Percentiles rank a stretch among this genome's conserved stretches.
These are phyloP conservation scores for Blastobasis adustella DNA, from an alignment of 2,888 invertebrate species.

Conservation along the genomic window DNA sequence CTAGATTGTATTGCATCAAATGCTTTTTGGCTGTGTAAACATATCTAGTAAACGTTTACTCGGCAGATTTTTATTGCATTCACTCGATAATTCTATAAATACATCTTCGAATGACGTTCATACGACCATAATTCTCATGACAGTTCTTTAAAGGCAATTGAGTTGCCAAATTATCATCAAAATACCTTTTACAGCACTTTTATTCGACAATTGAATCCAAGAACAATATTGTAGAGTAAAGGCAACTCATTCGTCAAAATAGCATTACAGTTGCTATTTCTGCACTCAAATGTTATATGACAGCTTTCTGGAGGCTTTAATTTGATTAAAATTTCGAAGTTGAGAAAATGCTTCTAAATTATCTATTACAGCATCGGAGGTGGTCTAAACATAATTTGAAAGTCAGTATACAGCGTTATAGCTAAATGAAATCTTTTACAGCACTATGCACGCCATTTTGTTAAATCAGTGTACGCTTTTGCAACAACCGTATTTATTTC, in stretches of 20 bases:
- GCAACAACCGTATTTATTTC: not conserved
- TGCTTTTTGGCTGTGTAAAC: conserved; percentile 1
- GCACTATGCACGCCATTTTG: too few species aligned
- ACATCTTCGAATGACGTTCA: too few species aligned
- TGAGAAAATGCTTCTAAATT: conserved; percentile 3
- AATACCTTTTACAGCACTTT: not conserved
- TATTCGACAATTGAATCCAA: conserved; percentile 2
- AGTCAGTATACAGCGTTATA: conserved; percentile 2
- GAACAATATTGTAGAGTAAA: not conserved
- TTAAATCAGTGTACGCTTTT: not conserved
- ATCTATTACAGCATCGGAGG: conserved; percentile 3
- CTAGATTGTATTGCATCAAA: not conserved
- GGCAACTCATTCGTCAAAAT: conserved; percentile 2
- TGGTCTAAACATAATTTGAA: conserved; percentile 2
- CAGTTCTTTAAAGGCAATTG: too few species aligned
- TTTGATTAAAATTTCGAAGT: conserved; percentile 1
- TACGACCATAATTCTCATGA: too few species aligned
- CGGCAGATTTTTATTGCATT: conserved; percentile 5
- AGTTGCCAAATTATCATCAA: too few species aligned
- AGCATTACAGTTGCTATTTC: conserved; percentile 1
- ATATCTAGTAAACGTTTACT: conserved; percentile 1
- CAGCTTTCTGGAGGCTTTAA: conserved; percentile 2
- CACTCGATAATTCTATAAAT: not conserved
- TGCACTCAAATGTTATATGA: conserved; percentile 2
- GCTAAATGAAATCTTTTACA: not conserved